These are phyloP conservation scores for Dysmachus trigonus DNA, from an alignment of 2,888 invertebrate species.

Conservation along the genomic window DNA sequence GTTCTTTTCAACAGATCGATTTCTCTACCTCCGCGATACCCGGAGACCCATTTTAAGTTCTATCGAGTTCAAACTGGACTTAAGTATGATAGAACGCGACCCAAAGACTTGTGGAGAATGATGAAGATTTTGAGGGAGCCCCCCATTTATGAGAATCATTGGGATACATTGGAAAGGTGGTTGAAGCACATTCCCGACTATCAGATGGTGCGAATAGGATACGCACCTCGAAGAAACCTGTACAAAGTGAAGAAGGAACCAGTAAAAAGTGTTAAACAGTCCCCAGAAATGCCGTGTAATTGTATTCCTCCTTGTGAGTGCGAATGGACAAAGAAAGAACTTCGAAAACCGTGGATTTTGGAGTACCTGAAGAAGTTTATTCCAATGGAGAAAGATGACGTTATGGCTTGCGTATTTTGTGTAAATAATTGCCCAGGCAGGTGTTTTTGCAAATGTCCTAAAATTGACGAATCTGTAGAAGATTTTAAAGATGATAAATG, in stretches of 20 bases:
- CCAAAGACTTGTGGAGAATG: conserved; percentile 66
- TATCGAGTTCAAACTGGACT: conserved; percentile 67
- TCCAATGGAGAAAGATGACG: not conserved
- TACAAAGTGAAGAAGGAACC: conserved; percentile 35
- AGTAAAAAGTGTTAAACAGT: not conserved
- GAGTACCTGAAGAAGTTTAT: conserved; percentile 38
- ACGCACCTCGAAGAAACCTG: conserved; percentile 36
- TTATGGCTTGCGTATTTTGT: not conserved
- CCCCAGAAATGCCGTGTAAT: conserved; percentile 9
- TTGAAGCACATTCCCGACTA: conserved; percentile 48
- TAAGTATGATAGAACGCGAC: conserved; percentile 64
- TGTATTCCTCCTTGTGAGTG: conserved; percentile 57
- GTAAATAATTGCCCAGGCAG: not conserved
- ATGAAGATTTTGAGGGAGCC: conserved; percentile 67
- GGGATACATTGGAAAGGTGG: conserved; percentile 64
- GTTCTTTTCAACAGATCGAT: conserved; percentile 64
- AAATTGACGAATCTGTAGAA: not conserved
- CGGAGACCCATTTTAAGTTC: conserved; percentile 66
- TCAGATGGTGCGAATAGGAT: conserved; percentile 55
- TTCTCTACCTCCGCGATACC: conserved; percentile 64
- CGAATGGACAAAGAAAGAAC: conserved; percentile 51
- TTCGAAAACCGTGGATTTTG: conserved; percentile 48
- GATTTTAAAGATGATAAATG: not conserved
- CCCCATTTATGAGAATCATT: conserved; percentile 65
- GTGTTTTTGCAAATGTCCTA: not conserved